Evolutionary conservation across 2,888 invertebrate species (phyloP).

Genomic region (Trissolcus japonicus): DNA sequence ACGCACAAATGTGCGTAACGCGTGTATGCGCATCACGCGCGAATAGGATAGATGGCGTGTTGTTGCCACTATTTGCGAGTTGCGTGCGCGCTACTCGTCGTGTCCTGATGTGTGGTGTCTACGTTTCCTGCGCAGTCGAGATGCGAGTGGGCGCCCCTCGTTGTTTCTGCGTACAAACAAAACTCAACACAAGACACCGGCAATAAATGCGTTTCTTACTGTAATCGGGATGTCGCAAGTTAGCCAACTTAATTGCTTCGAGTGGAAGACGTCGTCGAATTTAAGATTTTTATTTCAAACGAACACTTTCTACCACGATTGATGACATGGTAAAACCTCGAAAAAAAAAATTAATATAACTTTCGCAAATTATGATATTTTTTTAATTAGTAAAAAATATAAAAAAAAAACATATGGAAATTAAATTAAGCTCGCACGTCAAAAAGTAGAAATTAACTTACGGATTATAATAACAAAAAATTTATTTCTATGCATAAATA

Average conservation of each 20-base stretch:
- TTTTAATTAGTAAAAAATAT: no score
- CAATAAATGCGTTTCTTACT: constrained; percentile 54
- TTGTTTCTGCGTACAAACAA: constrained; percentile 71
- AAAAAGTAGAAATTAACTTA: no score
- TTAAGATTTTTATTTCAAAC: neutral
- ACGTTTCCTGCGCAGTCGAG: constrained; percentile 58
- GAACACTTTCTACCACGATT: no score
- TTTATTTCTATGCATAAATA: no score
- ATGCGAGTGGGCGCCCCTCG: constrained; percentile 65
- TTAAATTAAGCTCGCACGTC: no score
- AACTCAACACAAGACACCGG: constrained; percentile 55
- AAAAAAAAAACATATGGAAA: no score
- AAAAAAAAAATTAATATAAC: no score
- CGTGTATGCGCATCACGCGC: constrained; percentile 50
- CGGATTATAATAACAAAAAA: no score
- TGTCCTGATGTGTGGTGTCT: constrained; percentile 22
- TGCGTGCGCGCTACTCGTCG: constrained; percentile 61
- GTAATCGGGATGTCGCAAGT: constrained; percentile 55
- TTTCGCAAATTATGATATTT: no score
- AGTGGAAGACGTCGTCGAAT: constrained; percentile 24
- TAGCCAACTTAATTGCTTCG: constrained; percentile 32
- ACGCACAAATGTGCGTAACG: constrained; percentile 56
- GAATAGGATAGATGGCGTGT: constrained; percentile 51
- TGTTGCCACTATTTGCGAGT: constrained; percentile 54
- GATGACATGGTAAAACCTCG: no score